phyloP scores from a whole-genome alignment of 2,113 vertebrate genomes.

The Toxotes jaculatrix region DNA sequence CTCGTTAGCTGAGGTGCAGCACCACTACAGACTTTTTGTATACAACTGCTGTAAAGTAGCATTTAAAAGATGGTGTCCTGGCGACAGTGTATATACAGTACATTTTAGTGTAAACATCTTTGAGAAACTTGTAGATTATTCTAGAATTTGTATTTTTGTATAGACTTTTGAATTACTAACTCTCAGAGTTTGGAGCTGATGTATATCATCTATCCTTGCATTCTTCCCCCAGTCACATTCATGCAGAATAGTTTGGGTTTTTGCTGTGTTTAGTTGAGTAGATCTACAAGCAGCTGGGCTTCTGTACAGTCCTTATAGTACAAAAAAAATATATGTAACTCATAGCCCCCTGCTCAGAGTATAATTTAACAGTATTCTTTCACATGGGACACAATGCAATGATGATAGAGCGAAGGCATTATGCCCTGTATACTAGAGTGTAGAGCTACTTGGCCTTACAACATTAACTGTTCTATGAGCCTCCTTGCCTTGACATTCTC shows the following conservation, averaged over 20 bases:
- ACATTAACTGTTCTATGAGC: slow-evolving; percentile 54
- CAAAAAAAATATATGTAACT: slow-evolving; percentile 54
- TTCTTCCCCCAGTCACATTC: slow-evolving; percentile 44
- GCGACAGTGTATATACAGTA: slow-evolving; percentile 80
- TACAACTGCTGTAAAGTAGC: slow-evolving; percentile 83
- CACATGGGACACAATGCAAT: slow-evolving; percentile 76
- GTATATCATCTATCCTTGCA: slow-evolving; percentile 56
- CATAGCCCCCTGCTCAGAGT: slow-evolving; percentile 58
- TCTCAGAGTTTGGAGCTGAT: slow-evolving; percentile 75
- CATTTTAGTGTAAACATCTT: slow-evolving; percentile 80
- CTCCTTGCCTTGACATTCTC: slow-evolving; percentile 72
- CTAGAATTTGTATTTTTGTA: slow-evolving; percentile 88
- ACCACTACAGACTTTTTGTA: slow-evolving; percentile 76
- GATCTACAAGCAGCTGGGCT: slow-evolving; percentile 49
- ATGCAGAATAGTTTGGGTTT: slow-evolving; percentile 57
- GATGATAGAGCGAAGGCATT: slow-evolving; percentile 54
- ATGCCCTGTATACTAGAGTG: slow-evolving; percentile 43
- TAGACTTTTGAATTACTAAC: slow-evolving; percentile 77
- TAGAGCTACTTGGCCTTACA: slow-evolving; percentile 73
- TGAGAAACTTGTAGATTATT: slow-evolving; percentile 82
- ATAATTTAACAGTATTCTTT: slow-evolving; percentile 72
- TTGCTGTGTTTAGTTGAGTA: slow-evolving; percentile 55
- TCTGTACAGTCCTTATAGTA: slow-evolving; percentile 66
- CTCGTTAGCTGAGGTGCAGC: slow-evolving; percentile 61
- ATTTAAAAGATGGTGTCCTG: slow-evolving; percentile 75